phyloP scores from a whole-genome alignment of 2,888 invertebrate genomes.

The Choristoneura rosaceana region DNA sequence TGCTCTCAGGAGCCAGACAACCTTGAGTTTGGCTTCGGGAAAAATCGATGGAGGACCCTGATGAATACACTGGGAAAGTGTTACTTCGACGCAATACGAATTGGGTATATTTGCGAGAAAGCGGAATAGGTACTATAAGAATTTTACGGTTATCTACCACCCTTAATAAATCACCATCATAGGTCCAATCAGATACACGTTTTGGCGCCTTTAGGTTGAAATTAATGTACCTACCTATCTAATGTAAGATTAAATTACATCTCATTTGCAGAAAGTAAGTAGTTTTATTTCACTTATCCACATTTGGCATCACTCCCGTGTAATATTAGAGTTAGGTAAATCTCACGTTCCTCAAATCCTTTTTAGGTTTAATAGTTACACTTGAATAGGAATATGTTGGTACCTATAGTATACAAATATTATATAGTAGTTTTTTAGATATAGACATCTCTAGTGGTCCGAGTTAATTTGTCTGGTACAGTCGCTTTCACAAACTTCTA shows the following conservation, averaged over 20 bases:
- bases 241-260: background rate
- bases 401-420: no score
- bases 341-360: background rate
- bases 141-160: no score
- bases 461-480: no score
- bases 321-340: background rate
- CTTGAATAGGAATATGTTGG: no score
- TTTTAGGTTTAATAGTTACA: no score
- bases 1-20: conserved; percentile 29
- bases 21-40: conserved; percentile 27
- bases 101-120: background rate
- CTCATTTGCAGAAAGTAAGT: background rate
- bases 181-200: background rate
- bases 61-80: conserved; percentile 15
- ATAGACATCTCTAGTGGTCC: no score
- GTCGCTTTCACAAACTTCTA: no score
- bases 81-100: conserved; percentile 21
- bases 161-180: background rate
- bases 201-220: background rate
- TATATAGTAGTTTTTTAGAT: no score
- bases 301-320: background rate
- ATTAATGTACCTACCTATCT: background rate
- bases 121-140: background rate
- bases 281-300: background rate
- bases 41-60: conserved; percentile 38